Evolutionary conservation across 2,888 invertebrate species (phyloP).

Genomic region (Netelia melanura): DNA sequence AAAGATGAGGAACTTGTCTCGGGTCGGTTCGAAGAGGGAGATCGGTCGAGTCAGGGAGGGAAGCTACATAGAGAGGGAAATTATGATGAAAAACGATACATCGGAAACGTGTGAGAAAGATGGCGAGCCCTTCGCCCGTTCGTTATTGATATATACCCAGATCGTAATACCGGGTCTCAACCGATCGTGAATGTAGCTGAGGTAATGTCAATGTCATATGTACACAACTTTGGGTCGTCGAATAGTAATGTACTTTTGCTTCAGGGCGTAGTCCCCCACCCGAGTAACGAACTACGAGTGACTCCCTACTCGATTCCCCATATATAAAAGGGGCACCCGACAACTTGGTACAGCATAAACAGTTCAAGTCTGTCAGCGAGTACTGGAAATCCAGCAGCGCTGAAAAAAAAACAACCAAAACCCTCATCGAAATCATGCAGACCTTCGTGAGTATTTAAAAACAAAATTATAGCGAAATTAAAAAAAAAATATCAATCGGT

Average conservation of each 20-base stretch:
- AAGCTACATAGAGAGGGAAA: background rate
- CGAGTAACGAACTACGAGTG: conserved; percentile 70
- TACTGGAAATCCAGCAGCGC: conserved; percentile 82
- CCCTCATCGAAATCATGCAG: conserved; percentile 75
- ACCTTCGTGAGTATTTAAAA: conserved; percentile 74
- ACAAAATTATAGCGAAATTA: background rate
- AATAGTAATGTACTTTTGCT: conserved; percentile 77
- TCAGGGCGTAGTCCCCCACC: conserved; percentile 79
- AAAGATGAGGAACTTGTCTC: background rate
- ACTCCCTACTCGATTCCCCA: conserved; percentile 80
- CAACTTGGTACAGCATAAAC: conserved; percentile 78
- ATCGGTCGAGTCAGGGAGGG: background rate
- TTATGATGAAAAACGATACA: background rate
- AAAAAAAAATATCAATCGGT: background rate
- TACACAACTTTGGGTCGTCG: conserved; percentile 62
- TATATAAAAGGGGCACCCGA: conserved; percentile 80
- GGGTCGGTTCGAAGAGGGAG: background rate
- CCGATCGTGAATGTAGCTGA: conserved; percentile 44
- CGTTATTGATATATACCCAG: conserved; percentile 25
- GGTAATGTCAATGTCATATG: conserved; percentile 76
- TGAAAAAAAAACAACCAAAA: conserved; percentile 59
- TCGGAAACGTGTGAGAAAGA: conserved; percentile 17
- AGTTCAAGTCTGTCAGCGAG: conserved; percentile 80
- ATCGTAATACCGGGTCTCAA: conserved; percentile 22
- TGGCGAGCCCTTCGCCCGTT: conserved; percentile 24